These are phyloP conservation scores for Ips nitidus DNA, from an alignment of 1,140 invertebrate genomes.

Conservation along the genomic window DNA sequence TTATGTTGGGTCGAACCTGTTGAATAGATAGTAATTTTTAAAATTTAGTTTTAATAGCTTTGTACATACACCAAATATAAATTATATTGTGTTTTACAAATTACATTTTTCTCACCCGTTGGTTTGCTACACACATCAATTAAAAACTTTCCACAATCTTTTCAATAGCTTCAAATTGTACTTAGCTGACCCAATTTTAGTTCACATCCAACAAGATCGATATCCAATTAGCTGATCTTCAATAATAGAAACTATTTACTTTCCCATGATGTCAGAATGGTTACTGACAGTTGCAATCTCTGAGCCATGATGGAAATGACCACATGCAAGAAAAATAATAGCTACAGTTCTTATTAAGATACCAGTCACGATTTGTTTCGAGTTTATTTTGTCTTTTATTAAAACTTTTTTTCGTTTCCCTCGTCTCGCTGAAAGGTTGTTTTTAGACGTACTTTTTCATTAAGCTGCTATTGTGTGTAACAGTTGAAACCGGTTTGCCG, in stretches of 20 bases:
- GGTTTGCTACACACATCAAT: too few relatives aligned
- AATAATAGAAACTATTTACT: not conserved
- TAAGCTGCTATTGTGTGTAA: constrained; percentile 23
- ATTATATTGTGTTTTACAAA: too few relatives aligned
- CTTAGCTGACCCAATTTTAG: not conserved
- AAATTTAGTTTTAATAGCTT: too few relatives aligned
- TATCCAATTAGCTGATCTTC: not conserved
- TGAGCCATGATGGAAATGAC: not conserved
- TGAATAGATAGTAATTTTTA: too few relatives aligned
- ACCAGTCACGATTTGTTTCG: constrained; percentile 29
- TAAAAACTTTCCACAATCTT: too few relatives aligned
- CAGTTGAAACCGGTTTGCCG: constrained; percentile 16
- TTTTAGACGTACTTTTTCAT: constrained; percentile 29
- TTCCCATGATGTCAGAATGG: too few relatives aligned
- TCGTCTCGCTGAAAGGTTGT: constrained; percentile 27
- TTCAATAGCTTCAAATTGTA: too few relatives aligned
- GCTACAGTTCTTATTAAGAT: constrained; percentile 11
- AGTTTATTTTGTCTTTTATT: constrained; percentile 30
- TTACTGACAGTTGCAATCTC: too few relatives aligned
- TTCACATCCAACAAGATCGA: not conserved
- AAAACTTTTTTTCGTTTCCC: constrained; percentile 21
- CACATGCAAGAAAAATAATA: not conserved
- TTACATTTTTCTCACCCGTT: too few relatives aligned
- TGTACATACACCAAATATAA: too few relatives aligned
- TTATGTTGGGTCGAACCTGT: too few relatives aligned